phyloP scores from a whole-genome alignment of 1,140 invertebrate species.

The Adoxophyes honmai region DNA sequence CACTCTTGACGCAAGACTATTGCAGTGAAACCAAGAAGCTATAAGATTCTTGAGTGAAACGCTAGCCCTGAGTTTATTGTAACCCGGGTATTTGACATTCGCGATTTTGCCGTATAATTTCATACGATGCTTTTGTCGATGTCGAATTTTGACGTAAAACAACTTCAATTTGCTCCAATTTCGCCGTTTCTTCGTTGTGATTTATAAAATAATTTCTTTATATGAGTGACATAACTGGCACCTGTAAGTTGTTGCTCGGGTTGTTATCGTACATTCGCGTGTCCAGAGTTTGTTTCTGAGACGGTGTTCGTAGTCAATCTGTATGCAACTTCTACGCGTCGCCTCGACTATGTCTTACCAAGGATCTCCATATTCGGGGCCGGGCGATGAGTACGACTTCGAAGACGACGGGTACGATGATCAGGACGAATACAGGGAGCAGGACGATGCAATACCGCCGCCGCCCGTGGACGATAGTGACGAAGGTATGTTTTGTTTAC shows the following conservation, averaged over 20 bases:
- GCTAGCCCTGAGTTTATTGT: slow-evolving; percentile 9
- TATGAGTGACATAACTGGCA: slow-evolving; percentile 58
- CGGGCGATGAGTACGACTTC: slow-evolving; percentile 71
- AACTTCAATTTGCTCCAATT: slow-evolving; percentile 59
- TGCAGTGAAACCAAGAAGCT: too few relatives aligned
- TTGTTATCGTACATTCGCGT: slow-evolving; percentile 33
- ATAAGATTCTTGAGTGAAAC: too few relatives aligned
- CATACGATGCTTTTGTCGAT: slow-evolving; percentile 51
- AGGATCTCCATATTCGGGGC: slow-evolving; percentile 74
- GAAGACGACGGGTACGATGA: slow-evolving; percentile 75
- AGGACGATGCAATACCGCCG: slow-evolving; percentile 54
- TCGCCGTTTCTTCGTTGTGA: slow-evolving; percentile 44
- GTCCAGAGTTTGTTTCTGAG: slow-evolving; percentile 53
- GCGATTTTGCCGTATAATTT: slow-evolving; percentile 25
- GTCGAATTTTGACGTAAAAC: slow-evolving; percentile 66
- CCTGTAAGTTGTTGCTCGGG: slow-evolving; percentile 40
- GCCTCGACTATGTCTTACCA: slow-evolving; percentile 75
- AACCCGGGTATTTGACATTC: neutral
- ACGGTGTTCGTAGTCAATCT: slow-evolving; percentile 62
- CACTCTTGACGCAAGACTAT: neutral
- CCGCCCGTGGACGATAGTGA: slow-evolving; percentile 63
- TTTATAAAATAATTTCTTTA: slow-evolving; percentile 45
- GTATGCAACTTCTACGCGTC: slow-evolving; percentile 75
- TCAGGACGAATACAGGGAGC: slow-evolving; percentile 65
- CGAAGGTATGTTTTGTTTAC: slow-evolving; percentile 72